These are phyloP conservation scores for Mormyrops boulengeri DNA, from an alignment of 2,797 vertebrate genomes.

Conservation along the genomic window DNA sequence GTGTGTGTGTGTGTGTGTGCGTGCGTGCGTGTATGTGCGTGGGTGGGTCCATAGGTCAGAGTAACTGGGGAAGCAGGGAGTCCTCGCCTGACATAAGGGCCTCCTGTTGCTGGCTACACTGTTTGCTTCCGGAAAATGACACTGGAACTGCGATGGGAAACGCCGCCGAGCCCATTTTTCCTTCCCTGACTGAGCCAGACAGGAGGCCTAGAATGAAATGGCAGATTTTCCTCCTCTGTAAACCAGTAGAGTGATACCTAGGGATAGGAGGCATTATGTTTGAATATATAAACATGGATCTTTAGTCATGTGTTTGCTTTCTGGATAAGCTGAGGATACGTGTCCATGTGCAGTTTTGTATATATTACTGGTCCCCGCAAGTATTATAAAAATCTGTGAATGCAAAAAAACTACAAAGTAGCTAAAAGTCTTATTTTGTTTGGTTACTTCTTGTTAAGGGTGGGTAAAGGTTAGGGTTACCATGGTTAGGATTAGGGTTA, in stretches of 20 bases:
- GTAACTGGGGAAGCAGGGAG: not conserved
- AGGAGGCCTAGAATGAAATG: not conserved
- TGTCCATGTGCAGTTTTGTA: not conserved
- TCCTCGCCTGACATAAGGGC: not conserved
- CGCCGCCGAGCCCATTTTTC: not conserved
- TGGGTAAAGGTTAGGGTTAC: not conserved
- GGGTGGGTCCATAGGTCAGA: not conserved
- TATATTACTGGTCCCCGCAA: not conserved
- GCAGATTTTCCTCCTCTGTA: not conserved
- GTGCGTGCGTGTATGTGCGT: no score
- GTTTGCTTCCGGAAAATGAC: not conserved
- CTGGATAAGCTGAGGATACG: not conserved
- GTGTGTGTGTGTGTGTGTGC: no score
- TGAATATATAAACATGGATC: not conserved
- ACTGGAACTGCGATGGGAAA: not conserved
- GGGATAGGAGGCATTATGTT: not conserved
- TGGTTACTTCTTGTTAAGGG: not conserved
- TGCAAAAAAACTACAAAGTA: not conserved
- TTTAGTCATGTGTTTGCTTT: not conserved
- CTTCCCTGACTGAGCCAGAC: not conserved
- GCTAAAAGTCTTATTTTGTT: not conserved
- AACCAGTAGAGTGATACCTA: not conserved
- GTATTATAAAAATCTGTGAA: not conserved
- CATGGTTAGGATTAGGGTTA: not conserved
- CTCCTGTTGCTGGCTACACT: not conserved